Percentiles rank a stretch among this genome's conserved stretches.
Conservation (phyloP, 2,888 invertebrate species). For the Fabriciana adippe region DNA sequence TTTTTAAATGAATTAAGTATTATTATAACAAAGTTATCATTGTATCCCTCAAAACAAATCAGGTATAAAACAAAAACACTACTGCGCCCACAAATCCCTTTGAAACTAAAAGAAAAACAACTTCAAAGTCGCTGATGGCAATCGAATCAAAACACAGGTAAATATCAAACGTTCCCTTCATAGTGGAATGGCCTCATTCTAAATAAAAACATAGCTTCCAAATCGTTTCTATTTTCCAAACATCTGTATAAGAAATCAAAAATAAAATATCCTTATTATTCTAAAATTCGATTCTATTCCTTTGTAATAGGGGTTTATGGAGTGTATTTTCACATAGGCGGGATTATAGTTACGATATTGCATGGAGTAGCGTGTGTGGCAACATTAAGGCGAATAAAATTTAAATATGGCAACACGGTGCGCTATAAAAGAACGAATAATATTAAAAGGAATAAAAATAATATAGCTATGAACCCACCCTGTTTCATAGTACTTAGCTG, state of each 20-base stretch:
- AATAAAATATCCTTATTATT: constrained; percentile 29
- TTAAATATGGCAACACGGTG: constrained; percentile 78
- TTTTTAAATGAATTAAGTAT: background rate
- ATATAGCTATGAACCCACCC: constrained; percentile 13
- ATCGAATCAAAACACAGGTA: constrained; percentile 73
- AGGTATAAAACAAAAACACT: constrained; percentile 11
- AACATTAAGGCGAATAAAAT: constrained; percentile 81
- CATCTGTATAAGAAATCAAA: constrained; percentile 61
- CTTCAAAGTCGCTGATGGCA: constrained; percentile 33
- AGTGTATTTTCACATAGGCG: constrained; percentile 42
- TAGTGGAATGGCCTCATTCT: constrained; percentile 71
- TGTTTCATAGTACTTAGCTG: constrained; percentile 9
- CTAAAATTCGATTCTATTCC: constrained; percentile 46
- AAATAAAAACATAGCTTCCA: constrained; percentile 80
- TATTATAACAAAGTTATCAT: background rate
- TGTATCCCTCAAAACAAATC: background rate
- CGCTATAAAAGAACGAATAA: constrained; percentile 74
- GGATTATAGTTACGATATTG: constrained; percentile 74
- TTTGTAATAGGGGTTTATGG: constrained; percentile 37
- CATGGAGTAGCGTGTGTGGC: constrained; percentile 76
- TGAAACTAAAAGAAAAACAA: constrained; percentile 33
- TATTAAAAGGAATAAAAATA: constrained; percentile 61
- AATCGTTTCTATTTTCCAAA: constrained; percentile 72
- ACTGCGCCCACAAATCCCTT: constrained; percentile 25
- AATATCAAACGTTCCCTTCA: constrained; percentile 63